Evolutionary conservation across 2,113 vertebrate genomes (phyloP), one percentile per base, ranked within the genome.

Genomic region (Pseudolaguvia tuberculata): DNA sequence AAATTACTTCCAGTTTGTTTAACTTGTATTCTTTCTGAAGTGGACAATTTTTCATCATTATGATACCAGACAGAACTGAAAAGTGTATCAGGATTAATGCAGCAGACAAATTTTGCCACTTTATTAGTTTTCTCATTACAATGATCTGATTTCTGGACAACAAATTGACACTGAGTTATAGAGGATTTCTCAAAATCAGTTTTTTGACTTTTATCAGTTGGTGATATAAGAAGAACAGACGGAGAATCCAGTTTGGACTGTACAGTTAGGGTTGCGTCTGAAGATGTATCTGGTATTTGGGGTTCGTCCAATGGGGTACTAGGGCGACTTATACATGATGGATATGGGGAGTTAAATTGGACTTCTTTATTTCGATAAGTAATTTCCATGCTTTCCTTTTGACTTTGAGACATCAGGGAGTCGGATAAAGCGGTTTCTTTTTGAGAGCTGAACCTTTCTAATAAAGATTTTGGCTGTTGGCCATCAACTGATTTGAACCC

Each of bases 101-200:
- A 81, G 79, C 86, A 91, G 78, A 90, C 70, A 48, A 93, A 90
- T 27, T 89, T 86, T 72, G 86, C 87, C 2, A 79, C 83, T 55
- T 91, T 73, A 0, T 84, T 81, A 14, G 55, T 70, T 73, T 85
- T 87, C 57, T 90, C 80, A n/a, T 83, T 88, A 53, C 89, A 48
- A 65, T 88, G 86, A 5, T 27, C 48, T 39, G 45, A 17, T 42
- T 56, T 21, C 8, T 31, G 20, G 20, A 3, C 18, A 12, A 25
- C 29, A 52, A 1, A 12, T 23, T 56, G 52, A 76, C 78, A 70
- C 23, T 6, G n/a, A 75, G 77, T 84, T 73, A 90, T 86, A n/a
- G 80, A 77, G 71, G 87, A 45, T 55, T 74, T 50, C 15, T 55
- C 72, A 23, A n/a, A 55, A 18, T 20, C 10, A 45, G 2, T 12